Percentiles rank a stretch among this genome's conserved stretches.
These are phyloP conservation scores for Argyra leucocephala DNA, from an alignment of 2,888 invertebrate genomes.

Conservation along the genomic window DNA sequence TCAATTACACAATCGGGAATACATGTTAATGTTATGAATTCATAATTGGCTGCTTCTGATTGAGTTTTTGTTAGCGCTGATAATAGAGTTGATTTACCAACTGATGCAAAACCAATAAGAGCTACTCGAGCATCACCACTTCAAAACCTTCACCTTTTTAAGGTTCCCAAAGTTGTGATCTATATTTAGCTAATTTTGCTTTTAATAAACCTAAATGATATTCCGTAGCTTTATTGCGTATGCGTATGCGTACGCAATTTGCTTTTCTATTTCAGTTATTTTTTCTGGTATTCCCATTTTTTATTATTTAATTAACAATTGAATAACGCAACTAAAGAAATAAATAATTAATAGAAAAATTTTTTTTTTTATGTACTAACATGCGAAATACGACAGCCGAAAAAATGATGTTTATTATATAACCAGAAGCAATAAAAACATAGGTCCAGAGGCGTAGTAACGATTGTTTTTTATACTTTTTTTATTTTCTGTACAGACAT, in stretches of 20 bases:
- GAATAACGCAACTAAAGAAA: too few relatives aligned
- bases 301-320: not conserved
- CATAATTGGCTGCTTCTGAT: slow-evolving; percentile 94
- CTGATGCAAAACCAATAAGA: slow-evolving; percentile 94
- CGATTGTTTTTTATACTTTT: too few relatives aligned
- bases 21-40: slow-evolving; percentile 97
- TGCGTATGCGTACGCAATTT: slow-evolving; percentile 97
- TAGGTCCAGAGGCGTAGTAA: too few relatives aligned
- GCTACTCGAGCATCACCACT: slow-evolving; percentile 98
- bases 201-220: slow-evolving; percentile 97
- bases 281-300: slow-evolving; percentile 97
- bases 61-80: slow-evolving; percentile 93
- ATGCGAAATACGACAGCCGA: not conserved
- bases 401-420: too few relatives aligned
- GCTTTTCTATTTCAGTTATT: slow-evolving; percentile 96
- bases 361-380: not conserved
- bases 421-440: too few relatives aligned
- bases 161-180: slow-evolving; percentile 90
- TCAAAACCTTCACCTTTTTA: slow-evolving; percentile 97
- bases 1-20: slow-evolving; percentile 98
- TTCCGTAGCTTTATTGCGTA: slow-evolving; percentile 98
- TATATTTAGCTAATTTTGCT: slow-evolving; percentile 90
- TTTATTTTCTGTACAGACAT: too few relatives aligned
- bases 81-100: slow-evolving; percentile 73
- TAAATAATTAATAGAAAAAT: too few relatives aligned